Evolutionary conservation across 2,888 invertebrate genomes (phyloP).

Genomic region (Apotomis capreana): DNA sequence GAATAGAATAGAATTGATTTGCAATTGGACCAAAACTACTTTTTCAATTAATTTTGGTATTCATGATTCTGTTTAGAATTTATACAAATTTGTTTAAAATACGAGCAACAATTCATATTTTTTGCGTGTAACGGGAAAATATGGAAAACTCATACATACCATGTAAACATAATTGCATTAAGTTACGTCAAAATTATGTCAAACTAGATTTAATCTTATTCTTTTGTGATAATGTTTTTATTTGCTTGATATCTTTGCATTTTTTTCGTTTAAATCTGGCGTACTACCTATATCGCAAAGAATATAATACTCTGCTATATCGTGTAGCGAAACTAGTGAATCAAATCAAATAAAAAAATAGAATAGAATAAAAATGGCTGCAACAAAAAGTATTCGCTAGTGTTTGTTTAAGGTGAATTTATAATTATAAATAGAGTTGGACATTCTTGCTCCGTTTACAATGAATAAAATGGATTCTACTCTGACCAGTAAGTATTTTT

Average conservation of each 20-base stretch:
- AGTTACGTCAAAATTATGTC: not conserved
- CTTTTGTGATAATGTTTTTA: not conserved
- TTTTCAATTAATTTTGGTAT: no score
- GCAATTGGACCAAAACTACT: no score
- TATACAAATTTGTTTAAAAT: no score
- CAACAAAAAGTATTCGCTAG: not conserved
- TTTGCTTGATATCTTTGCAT: no score
- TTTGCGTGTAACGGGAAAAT: not conserved
- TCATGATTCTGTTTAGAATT: no score
- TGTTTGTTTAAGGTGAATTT: not conserved
- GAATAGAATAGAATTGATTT: no score
- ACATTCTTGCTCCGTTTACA: not conserved
- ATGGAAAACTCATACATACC: no score
- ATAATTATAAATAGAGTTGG: not conserved
- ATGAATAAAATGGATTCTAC: conserved; percentile 67
- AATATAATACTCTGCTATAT: no score
- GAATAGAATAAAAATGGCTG: conserved; percentile 28
- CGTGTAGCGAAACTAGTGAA: no score
- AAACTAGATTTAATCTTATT: not conserved
- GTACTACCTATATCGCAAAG: no score
- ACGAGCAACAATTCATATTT: not conserved
- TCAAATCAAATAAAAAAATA: not conserved
- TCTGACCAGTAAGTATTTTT: conserved; percentile 61
- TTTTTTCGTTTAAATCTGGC: no score
- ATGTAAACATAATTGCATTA: not conserved